Base-by-base conservation (phyloP, 2,888 invertebrate genomes). In the Drosophila mimetica region DNA sequence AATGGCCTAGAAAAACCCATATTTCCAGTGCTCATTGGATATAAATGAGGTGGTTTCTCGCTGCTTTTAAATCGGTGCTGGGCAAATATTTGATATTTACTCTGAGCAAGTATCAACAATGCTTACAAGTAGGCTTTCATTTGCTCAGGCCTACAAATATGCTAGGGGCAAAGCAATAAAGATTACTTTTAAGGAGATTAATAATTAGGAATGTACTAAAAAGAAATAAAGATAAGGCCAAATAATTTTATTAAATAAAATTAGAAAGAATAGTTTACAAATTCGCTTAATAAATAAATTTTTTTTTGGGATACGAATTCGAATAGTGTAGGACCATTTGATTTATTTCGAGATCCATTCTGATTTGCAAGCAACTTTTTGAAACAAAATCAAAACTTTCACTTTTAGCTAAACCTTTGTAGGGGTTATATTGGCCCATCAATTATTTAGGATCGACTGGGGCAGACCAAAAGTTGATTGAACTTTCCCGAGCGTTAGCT, bases 381-480 rank as follows among this genome's bases (percentile, higher is more conserved):
- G 5, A 34, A 42, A 7, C 2, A n/a, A 60, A 59, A 34, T 30
- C 46, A 59, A 48, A 55, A 59, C 59, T 34, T 47, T 48, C 6
- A 13, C 28, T 46, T 20, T 8, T 4, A 30, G 20, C 14, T 47
- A 46, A 13, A 9, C 25, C 41, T 34, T 34, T 50, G 3, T 28
- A 44, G 11, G 11, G 13, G 9, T 11, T 22, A 13, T 16, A 48
- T 39, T n/a, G 22, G 50, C 44, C 55, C 46, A 79, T 79, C 66
- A 73, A 79, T 42, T 77, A 79, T 77, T 82, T 50, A 79, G 63
- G 44, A 53, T 46, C 42, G 34, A 53, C 53, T 73, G 46, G 13
- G 47, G 20, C n/a, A 25, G 36, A 28, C 39, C 30, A 36, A 54
- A 67, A 73, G 80, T 84, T 81, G 70, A 84, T 78, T 81, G 84